These are phyloP conservation scores for Cepphus grylle DNA, from an alignment of 2,113 vertebrate species.

Conservation along the genomic window DNA sequence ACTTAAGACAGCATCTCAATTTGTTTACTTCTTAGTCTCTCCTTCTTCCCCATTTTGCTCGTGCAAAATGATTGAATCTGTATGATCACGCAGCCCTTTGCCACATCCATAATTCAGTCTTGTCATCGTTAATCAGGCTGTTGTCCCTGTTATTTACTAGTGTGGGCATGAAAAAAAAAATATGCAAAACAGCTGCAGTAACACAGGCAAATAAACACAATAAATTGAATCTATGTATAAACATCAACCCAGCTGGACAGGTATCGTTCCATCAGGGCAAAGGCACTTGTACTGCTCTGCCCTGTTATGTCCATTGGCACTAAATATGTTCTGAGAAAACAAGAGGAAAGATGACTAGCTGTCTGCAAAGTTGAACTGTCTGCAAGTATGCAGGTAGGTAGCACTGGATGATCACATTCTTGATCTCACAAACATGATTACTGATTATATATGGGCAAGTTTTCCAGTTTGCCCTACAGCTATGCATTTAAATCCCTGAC, in stretches of 20 bases:
- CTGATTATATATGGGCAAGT: neutral
- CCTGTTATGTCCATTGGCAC: neutral
- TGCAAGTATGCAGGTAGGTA: neutral
- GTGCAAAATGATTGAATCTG: neutral
- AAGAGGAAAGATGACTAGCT: neutral
- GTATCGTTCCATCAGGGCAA: neutral
- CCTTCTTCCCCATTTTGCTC: neutral
- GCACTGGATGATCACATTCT: neutral
- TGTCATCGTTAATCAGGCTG: neutral
- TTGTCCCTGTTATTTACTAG: neutral
- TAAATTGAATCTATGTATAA: neutral
- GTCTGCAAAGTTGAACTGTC: neutral
- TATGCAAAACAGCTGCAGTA: neutral
- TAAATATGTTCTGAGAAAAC: neutral
- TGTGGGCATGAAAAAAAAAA: neutral
- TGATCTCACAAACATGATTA: neutral
- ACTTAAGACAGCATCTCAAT: neutral
- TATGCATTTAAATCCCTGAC: neutral
- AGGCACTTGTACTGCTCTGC: neutral
- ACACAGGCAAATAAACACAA: neutral
- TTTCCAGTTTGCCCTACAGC: neutral
- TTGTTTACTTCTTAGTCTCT: neutral
- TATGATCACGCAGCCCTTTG: neutral
- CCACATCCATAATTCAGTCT: neutral
- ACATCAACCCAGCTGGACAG: neutral